Conservation (phyloP, 2,888 invertebrate genomes). For the Spialia ferax region DNA sequence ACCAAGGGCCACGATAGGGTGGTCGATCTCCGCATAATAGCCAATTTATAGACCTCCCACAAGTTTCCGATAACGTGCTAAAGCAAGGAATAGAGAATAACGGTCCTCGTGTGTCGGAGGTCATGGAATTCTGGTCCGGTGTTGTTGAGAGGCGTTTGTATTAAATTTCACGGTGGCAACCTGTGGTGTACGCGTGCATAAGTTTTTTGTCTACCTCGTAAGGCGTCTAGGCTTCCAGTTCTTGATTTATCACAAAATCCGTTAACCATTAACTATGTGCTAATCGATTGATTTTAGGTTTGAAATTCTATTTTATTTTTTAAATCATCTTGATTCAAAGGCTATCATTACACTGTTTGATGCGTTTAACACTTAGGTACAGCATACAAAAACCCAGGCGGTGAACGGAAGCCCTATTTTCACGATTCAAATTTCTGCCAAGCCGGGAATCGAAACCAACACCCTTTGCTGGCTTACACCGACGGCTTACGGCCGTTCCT, state of each 20-base stretch:
- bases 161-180: constrained; percentile 43
- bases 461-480: too few relatives aligned
- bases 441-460: too few relatives aligned
- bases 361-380: too few relatives aligned
- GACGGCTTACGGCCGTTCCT: too few relatives aligned
- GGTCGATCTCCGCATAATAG: constrained; percentile 32
- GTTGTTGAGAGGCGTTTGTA: constrained; percentile 42
- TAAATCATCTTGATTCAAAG: too few relatives aligned
- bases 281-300: background rate
- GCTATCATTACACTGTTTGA: too few relatives aligned
- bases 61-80: constrained; percentile 39
- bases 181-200: constrained; percentile 32
- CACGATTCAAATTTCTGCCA: too few relatives aligned
- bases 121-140: constrained; percentile 44
- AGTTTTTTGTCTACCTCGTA: constrained; percentile 18
- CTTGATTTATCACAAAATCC: constrained; percentile 13
- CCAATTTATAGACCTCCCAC: constrained; percentile 41
- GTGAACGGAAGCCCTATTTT: too few relatives aligned
- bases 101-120: constrained; percentile 45
- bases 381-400: too few relatives aligned
- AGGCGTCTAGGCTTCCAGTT: constrained; percentile 19
- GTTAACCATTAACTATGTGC: background rate
- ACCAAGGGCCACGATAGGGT: constrained; percentile 12
- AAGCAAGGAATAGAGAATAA: constrained; percentile 38
- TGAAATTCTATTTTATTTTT: too few relatives aligned